Evolutionary conservation across 2,797 vertebrate genomes (phyloP).

Genomic region (Chaetodon trifasciatus): DNA sequence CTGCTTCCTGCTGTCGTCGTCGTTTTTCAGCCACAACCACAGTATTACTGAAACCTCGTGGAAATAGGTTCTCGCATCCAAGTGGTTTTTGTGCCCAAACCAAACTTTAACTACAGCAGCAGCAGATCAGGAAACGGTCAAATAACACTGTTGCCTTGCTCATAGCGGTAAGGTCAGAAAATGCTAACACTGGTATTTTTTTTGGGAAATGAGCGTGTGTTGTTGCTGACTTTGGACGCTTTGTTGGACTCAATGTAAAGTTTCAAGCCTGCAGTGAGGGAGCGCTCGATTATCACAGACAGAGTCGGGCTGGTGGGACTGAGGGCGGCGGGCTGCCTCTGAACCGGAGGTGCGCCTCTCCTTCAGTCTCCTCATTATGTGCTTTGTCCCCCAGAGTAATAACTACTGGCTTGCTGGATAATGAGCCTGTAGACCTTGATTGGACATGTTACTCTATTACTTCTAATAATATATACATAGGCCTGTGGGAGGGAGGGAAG

Average conservation of each 20-base stretch:
- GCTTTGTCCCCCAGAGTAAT: constrained; percentile 74
- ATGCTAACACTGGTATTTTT: neutral
- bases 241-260: neutral
- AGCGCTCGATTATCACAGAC: neutral
- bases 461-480: constrained; percentile 79
- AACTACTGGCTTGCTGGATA: constrained; percentile 73
- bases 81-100: neutral
- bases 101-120: neutral
- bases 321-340: constrained; percentile 8
- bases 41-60: neutral
- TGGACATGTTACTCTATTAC: constrained; percentile 74
- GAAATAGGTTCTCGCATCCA: neutral
- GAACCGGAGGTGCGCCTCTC: constrained; percentile 58
- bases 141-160: neutral
- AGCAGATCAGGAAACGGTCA: neutral
- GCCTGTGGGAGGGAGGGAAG: constrained; percentile 45
- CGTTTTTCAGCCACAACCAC: neutral
- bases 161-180: neutral
- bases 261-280: neutral
- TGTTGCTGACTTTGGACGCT: neutral
- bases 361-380: constrained; percentile 77
- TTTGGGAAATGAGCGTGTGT: neutral
- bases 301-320: neutral
- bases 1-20: neutral
- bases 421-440: constrained; percentile 77